phyloP scores from a whole-genome alignment of 2,888 invertebrate species.

The Gerris lacustris region DNA sequence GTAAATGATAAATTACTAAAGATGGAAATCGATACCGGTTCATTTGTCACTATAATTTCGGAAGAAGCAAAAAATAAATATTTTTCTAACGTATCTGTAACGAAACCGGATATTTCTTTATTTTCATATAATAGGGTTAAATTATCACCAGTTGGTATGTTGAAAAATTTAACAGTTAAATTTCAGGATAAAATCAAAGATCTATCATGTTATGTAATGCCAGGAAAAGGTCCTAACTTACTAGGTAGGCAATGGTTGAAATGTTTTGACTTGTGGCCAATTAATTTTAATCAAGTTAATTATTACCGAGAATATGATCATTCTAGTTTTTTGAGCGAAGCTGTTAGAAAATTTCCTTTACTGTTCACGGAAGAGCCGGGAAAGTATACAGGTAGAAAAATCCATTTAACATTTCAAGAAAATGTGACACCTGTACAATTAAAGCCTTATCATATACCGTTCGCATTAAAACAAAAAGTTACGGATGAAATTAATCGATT shows the following conservation, averaged over 20 bases:
- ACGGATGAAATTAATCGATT: too few species aligned
- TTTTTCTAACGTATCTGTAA: too few species aligned
- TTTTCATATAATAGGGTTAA: background rate
- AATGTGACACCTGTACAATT: slow-evolving; percentile 28
- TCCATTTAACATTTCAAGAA: slow-evolving; percentile 15
- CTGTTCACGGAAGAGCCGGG: background rate
- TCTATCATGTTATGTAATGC: background rate
- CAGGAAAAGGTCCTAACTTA: background rate
- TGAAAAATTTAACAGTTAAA: slow-evolving; percentile 1
- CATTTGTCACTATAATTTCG: background rate
- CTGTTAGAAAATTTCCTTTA: background rate
- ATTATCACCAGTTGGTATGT: background rate
- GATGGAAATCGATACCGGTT: background rate
- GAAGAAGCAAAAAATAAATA: background rate
- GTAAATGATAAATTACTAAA: background rate
- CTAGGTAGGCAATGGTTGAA: slow-evolving; percentile 1
- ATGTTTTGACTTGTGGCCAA: background rate
- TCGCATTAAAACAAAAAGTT: too few species aligned
- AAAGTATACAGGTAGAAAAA: background rate
- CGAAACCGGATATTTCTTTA: background rate
- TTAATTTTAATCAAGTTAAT: too few species aligned
- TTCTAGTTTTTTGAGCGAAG: background rate
- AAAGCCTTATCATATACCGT: slow-evolving; percentile 12
- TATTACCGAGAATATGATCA: background rate
- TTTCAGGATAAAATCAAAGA: background rate